phyloP scores from a whole-genome alignment of 2,888 invertebrate species.

The Subacronicta megacephala region DNA sequence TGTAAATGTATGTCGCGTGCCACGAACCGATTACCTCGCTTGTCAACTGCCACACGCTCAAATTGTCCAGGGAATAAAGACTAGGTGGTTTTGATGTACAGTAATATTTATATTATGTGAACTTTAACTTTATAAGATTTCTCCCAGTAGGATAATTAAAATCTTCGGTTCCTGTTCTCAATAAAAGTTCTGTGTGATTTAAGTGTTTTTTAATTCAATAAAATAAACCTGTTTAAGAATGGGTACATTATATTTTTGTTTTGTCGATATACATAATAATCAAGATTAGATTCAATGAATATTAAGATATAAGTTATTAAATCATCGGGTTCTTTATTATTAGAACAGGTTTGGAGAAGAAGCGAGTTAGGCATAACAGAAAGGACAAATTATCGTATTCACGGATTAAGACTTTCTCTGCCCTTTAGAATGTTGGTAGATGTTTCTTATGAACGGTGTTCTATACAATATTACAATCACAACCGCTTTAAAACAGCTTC shows the following conservation, averaged over 20 bases:
- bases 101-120: conserved; percentile 22
- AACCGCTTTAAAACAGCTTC: no score
- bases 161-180: conserved; percentile 28
- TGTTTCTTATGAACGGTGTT: no score
- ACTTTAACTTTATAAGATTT: conserved; percentile 32
- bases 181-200: conserved; percentile 1
- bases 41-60: conserved; percentile 58
- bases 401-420: no score
- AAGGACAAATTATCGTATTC: no score
- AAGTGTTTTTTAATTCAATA: neutral
- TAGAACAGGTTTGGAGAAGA: no score
- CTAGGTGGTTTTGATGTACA: conserved; percentile 56
- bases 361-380: no score
- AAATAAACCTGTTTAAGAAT: neutral
- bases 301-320: neutral
- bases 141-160: conserved; percentile 29
- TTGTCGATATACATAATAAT: neutral
- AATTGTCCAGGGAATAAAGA: conserved; percentile 57
- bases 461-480: no score
- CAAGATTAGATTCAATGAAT: neutral
- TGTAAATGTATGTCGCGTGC: conserved; percentile 86
- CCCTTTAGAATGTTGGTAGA: no score
- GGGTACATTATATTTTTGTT: neutral
- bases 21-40: conserved; percentile 75
- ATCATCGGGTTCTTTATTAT: neutral